A percentile compares a stretch with the other conserved stretches of the same genome.
phyloP scores from a whole-genome alignment of 2,888 invertebrate genomes.

The Brachylomia viminalis region DNA sequence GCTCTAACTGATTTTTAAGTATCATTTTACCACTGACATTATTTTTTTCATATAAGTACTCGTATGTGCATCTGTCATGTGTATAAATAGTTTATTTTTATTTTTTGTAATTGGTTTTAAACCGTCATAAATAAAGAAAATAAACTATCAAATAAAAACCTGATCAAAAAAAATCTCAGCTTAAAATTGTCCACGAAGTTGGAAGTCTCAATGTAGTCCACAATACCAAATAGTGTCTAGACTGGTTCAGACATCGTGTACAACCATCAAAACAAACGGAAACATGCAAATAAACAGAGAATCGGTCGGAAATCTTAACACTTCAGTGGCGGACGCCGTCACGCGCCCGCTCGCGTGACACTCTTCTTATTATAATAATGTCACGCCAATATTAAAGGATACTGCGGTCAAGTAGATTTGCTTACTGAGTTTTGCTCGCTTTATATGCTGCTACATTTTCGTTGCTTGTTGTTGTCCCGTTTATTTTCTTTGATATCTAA shows the following conservation, averaged over 20 bases:
- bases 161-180: no score
- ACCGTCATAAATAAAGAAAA: no score
- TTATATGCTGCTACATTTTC: neutral
- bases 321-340: slow-evolving; percentile 40
- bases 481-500: neutral
- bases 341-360: slow-evolving; percentile 54
- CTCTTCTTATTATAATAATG: slow-evolving; percentile 52
- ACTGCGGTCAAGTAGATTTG: slow-evolving; percentile 12
- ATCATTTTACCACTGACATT: no score
- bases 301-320: slow-evolving; percentile 55
- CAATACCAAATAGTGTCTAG: slow-evolving; percentile 7
- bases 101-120: no score
- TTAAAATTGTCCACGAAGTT: neutral
- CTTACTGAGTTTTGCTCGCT: neutral
- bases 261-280: slow-evolving; percentile 41
- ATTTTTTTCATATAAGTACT: no score
- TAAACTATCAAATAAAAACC: no score
- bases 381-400: slow-evolving; percentile 49
- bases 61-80: no score
- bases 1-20: no score
- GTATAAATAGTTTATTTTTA: no score
- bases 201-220: neutral
- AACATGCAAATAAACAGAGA: slow-evolving; percentile 45
- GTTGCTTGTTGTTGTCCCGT: neutral
- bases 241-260: slow-evolving; percentile 12